These are phyloP conservation scores for Sparus aurata DNA, from an alignment of 2,797 vertebrate species.

Conservation along the genomic window DNA sequence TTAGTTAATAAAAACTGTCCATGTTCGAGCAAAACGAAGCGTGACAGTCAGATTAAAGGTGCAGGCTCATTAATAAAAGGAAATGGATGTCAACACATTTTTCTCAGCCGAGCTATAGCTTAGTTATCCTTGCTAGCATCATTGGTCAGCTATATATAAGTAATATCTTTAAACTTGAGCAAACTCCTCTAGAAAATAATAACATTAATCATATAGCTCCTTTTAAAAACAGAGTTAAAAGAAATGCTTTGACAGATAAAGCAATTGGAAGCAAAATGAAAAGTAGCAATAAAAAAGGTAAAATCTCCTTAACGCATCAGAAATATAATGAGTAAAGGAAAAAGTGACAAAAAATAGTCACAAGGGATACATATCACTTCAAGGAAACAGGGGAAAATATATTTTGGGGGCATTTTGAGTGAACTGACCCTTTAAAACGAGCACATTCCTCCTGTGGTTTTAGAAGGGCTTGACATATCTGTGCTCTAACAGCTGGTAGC, in stretches of 20 bases:
- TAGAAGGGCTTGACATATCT: constrained; percentile 2
- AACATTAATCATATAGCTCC: too few species aligned
- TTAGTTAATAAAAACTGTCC: not conserved
- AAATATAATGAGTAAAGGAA: too few species aligned
- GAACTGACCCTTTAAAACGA: not conserved
- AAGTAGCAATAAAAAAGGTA: too few species aligned
- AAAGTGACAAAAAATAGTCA: not conserved
- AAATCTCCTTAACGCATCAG: too few species aligned
- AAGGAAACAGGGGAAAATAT: not conserved
- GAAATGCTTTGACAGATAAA: too few species aligned
- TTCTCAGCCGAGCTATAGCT: not conserved
- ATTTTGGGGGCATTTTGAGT: not conserved
- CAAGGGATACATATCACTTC: not conserved
- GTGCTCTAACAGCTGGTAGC: not conserved
- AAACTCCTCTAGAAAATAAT: not conserved
- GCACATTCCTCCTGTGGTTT: not conserved
- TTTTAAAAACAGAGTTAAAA: too few species aligned
- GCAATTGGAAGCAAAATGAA: too few species aligned
- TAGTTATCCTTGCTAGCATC: not conserved
- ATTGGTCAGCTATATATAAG: not conserved
- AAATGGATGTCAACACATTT: not conserved
- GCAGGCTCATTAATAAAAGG: not conserved
- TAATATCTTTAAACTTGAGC: not conserved
- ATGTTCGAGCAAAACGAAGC: not conserved
- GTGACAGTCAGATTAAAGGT: not conserved